Evolutionary conservation across 2,888 invertebrate species (phyloP).

Genomic region (Macrosiphum euphorbiae): DNA sequence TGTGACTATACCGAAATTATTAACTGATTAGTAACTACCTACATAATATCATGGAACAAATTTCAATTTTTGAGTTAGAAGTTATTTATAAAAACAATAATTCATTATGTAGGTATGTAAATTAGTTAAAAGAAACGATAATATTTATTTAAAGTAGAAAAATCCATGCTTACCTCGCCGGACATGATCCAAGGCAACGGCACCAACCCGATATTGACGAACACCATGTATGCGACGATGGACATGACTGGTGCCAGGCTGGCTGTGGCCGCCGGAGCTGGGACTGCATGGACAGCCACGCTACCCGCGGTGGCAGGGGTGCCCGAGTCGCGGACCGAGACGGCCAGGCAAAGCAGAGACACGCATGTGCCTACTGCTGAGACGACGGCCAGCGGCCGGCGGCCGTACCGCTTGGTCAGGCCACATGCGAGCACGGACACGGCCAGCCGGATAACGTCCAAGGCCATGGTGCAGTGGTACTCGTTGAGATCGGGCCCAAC

Average conservation of each 20-base stretch:
- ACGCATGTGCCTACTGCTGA: slow-evolving; percentile 77
- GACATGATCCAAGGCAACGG: slow-evolving; percentile 83
- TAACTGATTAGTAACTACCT: too few species aligned
- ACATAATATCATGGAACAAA: too few species aligned
- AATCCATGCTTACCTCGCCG: slow-evolving; percentile 74
- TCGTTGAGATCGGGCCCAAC: slow-evolving; percentile 77
- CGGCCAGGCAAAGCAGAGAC: slow-evolving; percentile 75
- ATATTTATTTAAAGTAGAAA: not conserved
- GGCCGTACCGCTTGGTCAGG: slow-evolving; percentile 75
- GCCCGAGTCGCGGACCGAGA: slow-evolving; percentile 71
- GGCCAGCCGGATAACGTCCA: slow-evolving; percentile 76
- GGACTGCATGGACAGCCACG: slow-evolving; percentile 15
- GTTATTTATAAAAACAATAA: not conserved
- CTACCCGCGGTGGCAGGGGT: slow-evolving; percentile 69
- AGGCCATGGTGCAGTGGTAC: slow-evolving; percentile 77
- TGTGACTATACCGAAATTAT: not conserved
- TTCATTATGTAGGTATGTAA: not conserved
- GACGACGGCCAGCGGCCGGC: slow-evolving; percentile 77
- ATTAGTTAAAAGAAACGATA: too few species aligned
- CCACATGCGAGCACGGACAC: slow-evolving; percentile 77
- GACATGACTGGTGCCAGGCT: slow-evolving; percentile 71
- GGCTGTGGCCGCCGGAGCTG: slow-evolving; percentile 68
- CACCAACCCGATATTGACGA: slow-evolving; percentile 76
- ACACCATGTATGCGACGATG: slow-evolving; percentile 75
- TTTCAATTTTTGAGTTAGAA: too few species aligned